These are phyloP conservation scores for Drosophila tsacasi DNA, from an alignment of 1,140 invertebrate species.

Conservation along the genomic window DNA sequence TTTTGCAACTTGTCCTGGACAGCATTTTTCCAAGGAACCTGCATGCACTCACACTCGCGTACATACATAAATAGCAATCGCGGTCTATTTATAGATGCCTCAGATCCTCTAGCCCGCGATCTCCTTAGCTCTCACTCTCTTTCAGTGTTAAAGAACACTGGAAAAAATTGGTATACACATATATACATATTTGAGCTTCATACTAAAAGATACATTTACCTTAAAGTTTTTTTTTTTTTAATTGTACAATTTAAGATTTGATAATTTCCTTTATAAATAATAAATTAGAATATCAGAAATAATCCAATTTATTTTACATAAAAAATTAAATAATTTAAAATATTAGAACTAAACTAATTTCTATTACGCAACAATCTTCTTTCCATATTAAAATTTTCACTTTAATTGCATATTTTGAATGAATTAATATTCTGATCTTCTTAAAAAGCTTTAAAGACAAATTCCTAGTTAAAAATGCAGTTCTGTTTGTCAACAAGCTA, in stretches of 20 bases:
- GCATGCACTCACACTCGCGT: conserved; percentile 43
- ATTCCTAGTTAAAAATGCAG: conserved; percentile 54
- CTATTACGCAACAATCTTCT: background rate
- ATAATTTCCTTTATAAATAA: background rate
- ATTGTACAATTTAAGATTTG: background rate
- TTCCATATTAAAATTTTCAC: background rate
- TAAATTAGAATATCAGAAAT: background rate
- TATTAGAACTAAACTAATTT: no score
- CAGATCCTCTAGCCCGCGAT: conserved; percentile 33
- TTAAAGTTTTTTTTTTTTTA: no score
- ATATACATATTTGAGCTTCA: background rate
- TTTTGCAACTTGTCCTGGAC: conserved; percentile 49
- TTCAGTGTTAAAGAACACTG: conserved; percentile 45
- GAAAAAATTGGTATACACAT: conserved; percentile 20
- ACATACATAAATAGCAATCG: conserved; percentile 24
- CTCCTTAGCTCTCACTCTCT: conserved; percentile 35
- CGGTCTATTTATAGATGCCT: conserved; percentile 65
- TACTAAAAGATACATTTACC: background rate
- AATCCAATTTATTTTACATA: background rate
- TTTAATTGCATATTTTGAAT: background rate
- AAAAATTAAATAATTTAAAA: no score
- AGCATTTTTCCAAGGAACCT: conserved; percentile 78
- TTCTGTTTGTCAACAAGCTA: conserved; percentile 53
- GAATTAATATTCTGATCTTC: conserved; percentile 35
- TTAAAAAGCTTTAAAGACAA: conserved; percentile 18